Conservation (phyloP, 2,888 invertebrate species). For the Ethmia dodecea region DNA sequence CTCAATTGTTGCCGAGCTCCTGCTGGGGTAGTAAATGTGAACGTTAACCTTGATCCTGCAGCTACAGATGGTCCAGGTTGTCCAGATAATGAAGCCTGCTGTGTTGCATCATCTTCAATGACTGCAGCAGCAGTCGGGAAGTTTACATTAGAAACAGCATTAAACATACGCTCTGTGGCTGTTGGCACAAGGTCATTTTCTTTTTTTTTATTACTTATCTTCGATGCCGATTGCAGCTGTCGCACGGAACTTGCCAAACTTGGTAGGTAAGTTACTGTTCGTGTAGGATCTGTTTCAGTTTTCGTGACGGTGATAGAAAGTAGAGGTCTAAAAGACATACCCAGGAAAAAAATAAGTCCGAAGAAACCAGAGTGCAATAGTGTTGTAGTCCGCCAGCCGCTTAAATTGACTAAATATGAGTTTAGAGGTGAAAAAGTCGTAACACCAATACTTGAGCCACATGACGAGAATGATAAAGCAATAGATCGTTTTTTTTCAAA, state of each 20-base stretch:
- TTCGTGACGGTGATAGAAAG: slow-evolving; percentile 50
- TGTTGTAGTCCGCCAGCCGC: slow-evolving; percentile 54
- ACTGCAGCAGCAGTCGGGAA: slow-evolving; percentile 33
- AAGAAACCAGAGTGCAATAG: slow-evolving; percentile 56
- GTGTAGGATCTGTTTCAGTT: slow-evolving; percentile 46
- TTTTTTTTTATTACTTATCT: slow-evolving; percentile 5
- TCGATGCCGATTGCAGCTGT: slow-evolving; percentile 28
- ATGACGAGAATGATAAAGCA: slow-evolving; percentile 47
- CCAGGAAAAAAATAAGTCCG: slow-evolving; percentile 47
- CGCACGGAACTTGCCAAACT: slow-evolving; percentile 38
- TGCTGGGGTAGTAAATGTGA: slow-evolving; percentile 43
- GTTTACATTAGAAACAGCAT: slow-evolving; percentile 33
- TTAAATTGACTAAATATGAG: slow-evolving; percentile 38
- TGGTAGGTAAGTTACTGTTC: slow-evolving; percentile 61
- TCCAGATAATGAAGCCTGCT: slow-evolving; percentile 14
- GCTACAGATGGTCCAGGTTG: slow-evolving; percentile 47
- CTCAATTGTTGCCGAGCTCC: slow-evolving; percentile 15
- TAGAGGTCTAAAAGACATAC: slow-evolving; percentile 56
- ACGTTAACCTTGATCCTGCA: slow-evolving; percentile 40
- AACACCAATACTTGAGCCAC: slow-evolving; percentile 59
- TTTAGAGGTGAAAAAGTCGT: slow-evolving; percentile 54
- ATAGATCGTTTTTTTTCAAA: slow-evolving; percentile 57
- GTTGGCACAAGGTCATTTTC: slow-evolving; percentile 30
- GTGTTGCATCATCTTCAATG: slow-evolving; percentile 1
- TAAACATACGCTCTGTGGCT: slow-evolving; percentile 35